Evolutionary conservation across 2,113 vertebrate species (phyloP), one percentile per base, ranked within the genome.

Genomic region (Festucalex cinctus): DNA sequence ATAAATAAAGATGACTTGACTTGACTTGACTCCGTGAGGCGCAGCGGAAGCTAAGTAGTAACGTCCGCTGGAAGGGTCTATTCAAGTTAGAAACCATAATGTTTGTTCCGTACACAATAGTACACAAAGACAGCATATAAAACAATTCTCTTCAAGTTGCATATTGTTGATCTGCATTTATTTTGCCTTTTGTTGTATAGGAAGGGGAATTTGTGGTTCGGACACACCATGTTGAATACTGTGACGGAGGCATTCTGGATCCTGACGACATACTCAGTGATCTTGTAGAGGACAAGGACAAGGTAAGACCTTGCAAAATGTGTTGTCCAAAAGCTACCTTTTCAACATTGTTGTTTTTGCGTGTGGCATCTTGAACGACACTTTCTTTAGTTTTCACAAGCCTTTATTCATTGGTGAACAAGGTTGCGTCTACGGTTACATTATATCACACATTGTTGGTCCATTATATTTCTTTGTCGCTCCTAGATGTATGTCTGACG

Each of bases 261-360:
- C 97, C 95, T n/a, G 97, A 99, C 86, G 97, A 99, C 65, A 83
- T 94, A 32, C 91, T 99, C 81, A 93, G 94, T 63, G 97, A 98
- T 92, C 93, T 99, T 68, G 95, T 96, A 17, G 97, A 98, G 87
- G 96, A 99, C 90, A 96, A 94, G 84, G 97, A 99, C 88, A 99
- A 96, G 95, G 97, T 98, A 94, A 83, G 74, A 68, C 36, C 5
- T 10, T 43, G 6, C 28, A 32, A 32, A 32, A 32, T 32, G 28
- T 32, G 28, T 32, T 32, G 28, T 32, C 28, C 28, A 4, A 32
- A 32, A 32, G 28, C 28, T 32, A 32, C 28, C 28, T 32, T 32
- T 32, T 32, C 28, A 4, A 32, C 28, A 32, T 32, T 32, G 28
- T 32, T 32, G 28, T 32, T 2, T 32, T 32, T 32, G 28, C 4